These are phyloP conservation scores for Teleogryllus oceanicus DNA, from an alignment of 2,888 invertebrate genomes.

Conservation along the genomic window DNA sequence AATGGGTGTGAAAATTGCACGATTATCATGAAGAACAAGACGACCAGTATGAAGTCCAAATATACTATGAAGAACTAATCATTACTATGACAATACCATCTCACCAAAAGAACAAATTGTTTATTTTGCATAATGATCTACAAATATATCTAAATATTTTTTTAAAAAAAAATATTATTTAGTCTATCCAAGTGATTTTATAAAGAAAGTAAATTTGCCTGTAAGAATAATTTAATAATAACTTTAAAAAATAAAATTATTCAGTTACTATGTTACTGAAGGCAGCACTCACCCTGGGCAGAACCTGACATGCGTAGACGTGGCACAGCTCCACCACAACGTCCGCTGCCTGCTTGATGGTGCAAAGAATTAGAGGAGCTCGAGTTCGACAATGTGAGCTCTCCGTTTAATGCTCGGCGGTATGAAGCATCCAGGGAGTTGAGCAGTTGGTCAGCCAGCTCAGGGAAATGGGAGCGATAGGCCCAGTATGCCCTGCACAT, in stretches of 20 bases:
- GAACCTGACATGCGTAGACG: conserved; percentile 45
- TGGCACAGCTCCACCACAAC: conserved; percentile 25
- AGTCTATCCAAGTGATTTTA: no score
- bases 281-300: conserved; percentile 49
- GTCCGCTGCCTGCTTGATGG: conserved; percentile 32
- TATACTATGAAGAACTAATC: no score
- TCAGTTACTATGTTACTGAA: neutral
- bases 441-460: conserved; percentile 80
- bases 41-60: no score
- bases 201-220: no score
- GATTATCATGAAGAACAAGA: no score
- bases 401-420: conserved; percentile 63
- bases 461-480: conserved; percentile 85
- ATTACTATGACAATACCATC: no score
- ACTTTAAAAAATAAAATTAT: neutral
- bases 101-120: no score
- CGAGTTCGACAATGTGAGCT: conserved; percentile 43
- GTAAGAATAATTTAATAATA: no score
- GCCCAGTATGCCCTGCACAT: conserved; percentile 77
- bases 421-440: conserved; percentile 76
- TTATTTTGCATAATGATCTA: no score
- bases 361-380: conserved; percentile 42
- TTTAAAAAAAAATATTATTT: no score
- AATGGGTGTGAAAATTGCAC: no score
- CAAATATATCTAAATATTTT: no score